Evolutionary conservation across 1,140 invertebrate genomes (phyloP), one percentile per base, ranked within the genome.

Genomic region (Bemisia tabaci): DNA sequence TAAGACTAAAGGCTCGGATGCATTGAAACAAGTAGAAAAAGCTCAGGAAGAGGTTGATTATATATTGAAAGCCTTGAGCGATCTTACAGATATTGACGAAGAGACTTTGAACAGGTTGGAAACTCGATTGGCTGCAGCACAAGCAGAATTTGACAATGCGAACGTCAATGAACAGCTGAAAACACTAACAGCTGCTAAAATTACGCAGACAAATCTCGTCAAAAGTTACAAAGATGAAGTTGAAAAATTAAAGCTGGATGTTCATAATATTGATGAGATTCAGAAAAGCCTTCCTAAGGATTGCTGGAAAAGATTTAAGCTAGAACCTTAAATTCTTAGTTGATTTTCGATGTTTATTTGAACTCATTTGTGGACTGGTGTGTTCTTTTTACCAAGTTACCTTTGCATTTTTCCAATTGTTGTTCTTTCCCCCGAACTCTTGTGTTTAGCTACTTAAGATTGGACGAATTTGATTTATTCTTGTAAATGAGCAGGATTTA

Each of bases 241-340:
- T 24, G 81, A 79, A 21, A 79, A 84, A 68, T 79, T 97, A 11
- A 77, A 82, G 66, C 78, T 77, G 9, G 93, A 97, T 75, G 94
- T 97, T 1, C 82, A 86, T 1, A 97, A 95, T 77, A 88, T 97
- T 60, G 84, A 88, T 71, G 84, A 88, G 25, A 97, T 98, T 69
- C 82, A 85, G 22, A 83, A 87, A 67, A 83, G 91, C 39, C 79
- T 97, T 63, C 94, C 94, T 0, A 79, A 82, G 0, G 84, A 82
- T n/a, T 98, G 95, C 77, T 94, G 87, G 77, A 90, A 90, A 72
- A 66, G 70, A 27, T 66, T 63, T 12, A 65, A 62, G 22, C 59
- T 73, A 5, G 72, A 73, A 63, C 68, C 68, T 21, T 67, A 25
- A 25, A 23, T 26, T 25, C 26, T 22, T 63, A 25, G 11, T 61